phyloP scores from a whole-genome alignment of 2,797 vertebrate species.

The Coranthus polyacanthus region DNA sequence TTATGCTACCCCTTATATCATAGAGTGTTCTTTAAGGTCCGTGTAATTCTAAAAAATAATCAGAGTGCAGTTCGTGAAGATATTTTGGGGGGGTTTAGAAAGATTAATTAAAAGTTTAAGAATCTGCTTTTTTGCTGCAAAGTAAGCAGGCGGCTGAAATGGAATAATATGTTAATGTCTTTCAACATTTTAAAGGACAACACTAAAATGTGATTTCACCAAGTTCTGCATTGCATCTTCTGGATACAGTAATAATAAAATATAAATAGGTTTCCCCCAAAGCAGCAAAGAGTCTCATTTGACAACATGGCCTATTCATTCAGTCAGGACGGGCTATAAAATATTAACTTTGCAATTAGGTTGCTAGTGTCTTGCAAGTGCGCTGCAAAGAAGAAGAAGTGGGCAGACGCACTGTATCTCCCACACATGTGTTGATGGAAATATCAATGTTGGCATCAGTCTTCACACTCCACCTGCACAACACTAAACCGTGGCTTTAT shows the following conservation, averaged over 20 bases:
- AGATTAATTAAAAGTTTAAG: not conserved
- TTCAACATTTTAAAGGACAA: slow-evolving; percentile 8
- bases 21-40: not conserved
- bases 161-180: not conserved
- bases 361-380: not conserved
- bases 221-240: slow-evolving; percentile 17
- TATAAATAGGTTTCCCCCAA: not conserved
- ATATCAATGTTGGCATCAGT: not conserved
- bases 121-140: too few relatives aligned
- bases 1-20: too few relatives aligned
- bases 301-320: slow-evolving; percentile 14
- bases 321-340: slow-evolving; percentile 7
- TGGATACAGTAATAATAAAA: slow-evolving; percentile 17
- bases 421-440: not conserved
- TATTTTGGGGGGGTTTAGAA: slow-evolving; percentile 3
- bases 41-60: not conserved
- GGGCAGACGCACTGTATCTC: not conserved
- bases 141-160: too few relatives aligned
- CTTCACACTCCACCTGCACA: slow-evolving; percentile 3
- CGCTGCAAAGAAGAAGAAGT: slow-evolving; percentile 2
- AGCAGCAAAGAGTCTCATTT: slow-evolving; percentile 26
- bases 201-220: not conserved
- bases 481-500: slow-evolving; percentile 4
- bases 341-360: slow-evolving; percentile 19
- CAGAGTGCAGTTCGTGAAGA: not conserved